Evolutionary conservation across 2,888 invertebrate genomes (phyloP), one percentile per base, ranked within the genome.

Genomic region (Protophormia terraenovae): DNA sequence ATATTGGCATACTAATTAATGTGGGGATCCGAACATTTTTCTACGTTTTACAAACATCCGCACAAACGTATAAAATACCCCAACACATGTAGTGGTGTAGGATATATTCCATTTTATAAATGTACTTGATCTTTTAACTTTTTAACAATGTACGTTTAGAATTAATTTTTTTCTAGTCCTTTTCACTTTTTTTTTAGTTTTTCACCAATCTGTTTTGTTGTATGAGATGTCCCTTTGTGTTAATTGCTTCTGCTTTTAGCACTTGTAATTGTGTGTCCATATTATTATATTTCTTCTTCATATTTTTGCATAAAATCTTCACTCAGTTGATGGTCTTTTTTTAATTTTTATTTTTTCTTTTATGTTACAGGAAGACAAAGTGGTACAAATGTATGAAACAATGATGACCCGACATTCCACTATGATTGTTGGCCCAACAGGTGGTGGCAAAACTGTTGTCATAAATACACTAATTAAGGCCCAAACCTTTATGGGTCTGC

Each of bases 391-490:
- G 91, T 97, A 98, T 91, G 98, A 98, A 93, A 97, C 97, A 0
- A 98, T 98, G 97, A 97, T 97, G 96, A 98, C 97, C 0, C 94
- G 98, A 45, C 98, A 98, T 93, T 97, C 97, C 69, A 95, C 96
- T 3, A 98, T 98, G 97, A 92, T 98, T 86, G 97, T 98, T 3
- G 98, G 98, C 0, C 97, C 98, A 22, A 98, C 98, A 4, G 97
- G 98, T 29, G 97, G 98, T 27, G 98, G 98, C 19, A 98, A 98
- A 93, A 95, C 97, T 1, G 96, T 98, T 45, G 96, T 98, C 38
- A 95, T 98, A 86, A 94, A 96, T 88, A 95, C 96, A 1, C 93
- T 98, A 55, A 95, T 96, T 86, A 95, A 95, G 89, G 96, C 97
- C 12, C 98, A 98, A 92, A 95, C 94, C 62, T 92, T 95, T 87